phyloP scores from a whole-genome alignment of 2,797 vertebrate species.

The Apodemus agrarius region DNA sequence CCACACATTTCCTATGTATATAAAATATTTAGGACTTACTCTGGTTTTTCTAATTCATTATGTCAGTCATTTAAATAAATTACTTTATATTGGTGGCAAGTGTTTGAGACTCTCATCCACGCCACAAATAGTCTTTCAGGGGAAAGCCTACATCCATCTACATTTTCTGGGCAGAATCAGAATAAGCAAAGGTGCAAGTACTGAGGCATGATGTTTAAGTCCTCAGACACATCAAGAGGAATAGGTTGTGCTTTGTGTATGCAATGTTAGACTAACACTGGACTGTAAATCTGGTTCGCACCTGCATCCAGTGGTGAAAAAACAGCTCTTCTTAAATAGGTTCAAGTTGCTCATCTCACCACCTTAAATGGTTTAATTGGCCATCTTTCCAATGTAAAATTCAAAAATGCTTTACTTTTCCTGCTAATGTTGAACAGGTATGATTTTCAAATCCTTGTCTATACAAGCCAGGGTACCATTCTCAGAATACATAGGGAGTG shows the following conservation, averaged over 20 bases:
- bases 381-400: neutral
- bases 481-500: neutral
- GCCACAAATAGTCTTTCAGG: neutral
- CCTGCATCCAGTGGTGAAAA: neutral
- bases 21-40: constrained; percentile 19
- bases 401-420: neutral
- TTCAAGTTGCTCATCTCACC: neutral
- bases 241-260: neutral
- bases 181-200: accelerated
- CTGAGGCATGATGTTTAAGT: neutral
- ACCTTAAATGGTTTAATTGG: neutral
- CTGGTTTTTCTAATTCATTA: neutral
- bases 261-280: neutral
- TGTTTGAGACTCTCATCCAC: neutral
- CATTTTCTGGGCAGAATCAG: neutral
- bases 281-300: neutral
- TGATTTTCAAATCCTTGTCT: neutral
- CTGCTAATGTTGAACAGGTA: neutral
- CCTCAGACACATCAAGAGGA: neutral
- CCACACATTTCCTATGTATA: neutral
- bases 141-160: neutral
- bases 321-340: neutral
- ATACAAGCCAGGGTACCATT: neutral
- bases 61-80: constrained; percentile 3
- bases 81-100: neutral